Percentiles rank a stretch among this genome's conserved stretches.
These are phyloP conservation scores for Synanthedon vespiformis DNA, from an alignment of 2,888 invertebrate genomes.

Conservation along the genomic window DNA sequence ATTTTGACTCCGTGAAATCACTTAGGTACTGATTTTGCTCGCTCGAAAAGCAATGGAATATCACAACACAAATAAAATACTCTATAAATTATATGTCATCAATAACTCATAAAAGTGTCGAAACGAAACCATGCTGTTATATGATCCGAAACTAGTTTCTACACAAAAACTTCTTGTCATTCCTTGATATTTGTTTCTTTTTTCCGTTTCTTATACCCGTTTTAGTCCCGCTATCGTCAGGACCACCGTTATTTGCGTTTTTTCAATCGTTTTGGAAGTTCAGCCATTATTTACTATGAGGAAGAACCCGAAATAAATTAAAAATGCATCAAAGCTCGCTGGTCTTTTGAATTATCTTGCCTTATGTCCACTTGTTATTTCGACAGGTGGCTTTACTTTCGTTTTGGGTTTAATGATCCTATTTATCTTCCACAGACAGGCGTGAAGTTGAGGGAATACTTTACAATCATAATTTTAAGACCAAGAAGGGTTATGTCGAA, in stretches of 20 bases:
- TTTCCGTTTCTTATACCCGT: constrained; percentile 5
- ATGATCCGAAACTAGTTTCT: neutral
- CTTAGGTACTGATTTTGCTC: too few species aligned
- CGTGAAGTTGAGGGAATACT: too few species aligned
- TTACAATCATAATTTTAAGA: too few species aligned
- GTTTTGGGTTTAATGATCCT: neutral
- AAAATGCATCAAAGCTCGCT: constrained; percentile 40
- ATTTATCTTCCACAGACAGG: neutral
- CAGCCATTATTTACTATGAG: constrained; percentile 24
- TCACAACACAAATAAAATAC: too few species aligned
- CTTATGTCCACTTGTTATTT: neutral
- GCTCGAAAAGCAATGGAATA: too few species aligned
- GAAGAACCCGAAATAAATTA: constrained; percentile 43
- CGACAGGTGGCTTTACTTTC: neutral
- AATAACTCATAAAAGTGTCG: too few species aligned
- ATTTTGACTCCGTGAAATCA: too few species aligned
- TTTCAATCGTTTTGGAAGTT: constrained; percentile 15
- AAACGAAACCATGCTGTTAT: too few species aligned
- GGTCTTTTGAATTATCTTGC: constrained; percentile 16
- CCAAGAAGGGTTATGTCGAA: too few species aligned
- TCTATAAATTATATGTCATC: too few species aligned
- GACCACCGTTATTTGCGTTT: constrained; percentile 29
- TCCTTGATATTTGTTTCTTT: neutral
- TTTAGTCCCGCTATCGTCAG: constrained; percentile 13
- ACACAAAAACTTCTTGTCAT: neutral